Conservation (phyloP, 1,140 invertebrate species). For the Harlomillsia oculata region DNA sequence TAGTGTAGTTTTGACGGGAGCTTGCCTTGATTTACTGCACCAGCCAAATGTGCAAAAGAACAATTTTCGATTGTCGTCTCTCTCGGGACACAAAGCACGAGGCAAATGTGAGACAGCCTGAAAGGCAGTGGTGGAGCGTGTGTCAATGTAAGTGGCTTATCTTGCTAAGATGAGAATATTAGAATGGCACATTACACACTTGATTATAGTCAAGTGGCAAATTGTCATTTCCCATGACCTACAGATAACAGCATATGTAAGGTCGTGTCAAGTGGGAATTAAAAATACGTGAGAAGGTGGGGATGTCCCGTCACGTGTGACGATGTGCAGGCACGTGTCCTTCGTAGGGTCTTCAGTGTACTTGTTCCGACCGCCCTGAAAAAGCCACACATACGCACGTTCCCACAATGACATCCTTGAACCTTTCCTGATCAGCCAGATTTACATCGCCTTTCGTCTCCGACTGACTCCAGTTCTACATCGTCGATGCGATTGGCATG, state of each 20-base stretch:
- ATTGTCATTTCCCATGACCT: constrained; percentile 36
- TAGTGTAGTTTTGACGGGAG: no score
- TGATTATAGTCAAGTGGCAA: constrained; percentile 26
- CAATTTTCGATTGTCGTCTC: no score
- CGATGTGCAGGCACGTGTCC: constrained; percentile 11
- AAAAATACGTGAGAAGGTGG: constrained; percentile 9
- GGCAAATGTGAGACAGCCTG: no score
- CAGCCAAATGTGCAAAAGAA: no score
- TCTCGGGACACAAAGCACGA: no score
- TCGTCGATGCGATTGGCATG: constrained; percentile 6
- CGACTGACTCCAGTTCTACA: not conserved
- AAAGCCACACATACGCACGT: constrained; percentile 12
- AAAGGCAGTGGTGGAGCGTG: no score
- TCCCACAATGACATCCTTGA: constrained; percentile 15
- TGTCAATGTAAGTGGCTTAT: no score
- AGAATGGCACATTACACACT: not conserved
- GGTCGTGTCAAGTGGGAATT: constrained; percentile 35
- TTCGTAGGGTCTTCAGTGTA: not conserved
- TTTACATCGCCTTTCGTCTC: not conserved
- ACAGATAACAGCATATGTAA: constrained; percentile 26
- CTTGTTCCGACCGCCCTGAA: not conserved
- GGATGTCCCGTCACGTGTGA: constrained; percentile 11
- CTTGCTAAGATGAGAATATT: not conserved
- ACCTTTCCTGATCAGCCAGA: constrained; percentile 14
- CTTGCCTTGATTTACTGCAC: no score